Conservation (phyloP, 1,140 invertebrate genomes). For the Acromyrmex charruanus region DNA sequence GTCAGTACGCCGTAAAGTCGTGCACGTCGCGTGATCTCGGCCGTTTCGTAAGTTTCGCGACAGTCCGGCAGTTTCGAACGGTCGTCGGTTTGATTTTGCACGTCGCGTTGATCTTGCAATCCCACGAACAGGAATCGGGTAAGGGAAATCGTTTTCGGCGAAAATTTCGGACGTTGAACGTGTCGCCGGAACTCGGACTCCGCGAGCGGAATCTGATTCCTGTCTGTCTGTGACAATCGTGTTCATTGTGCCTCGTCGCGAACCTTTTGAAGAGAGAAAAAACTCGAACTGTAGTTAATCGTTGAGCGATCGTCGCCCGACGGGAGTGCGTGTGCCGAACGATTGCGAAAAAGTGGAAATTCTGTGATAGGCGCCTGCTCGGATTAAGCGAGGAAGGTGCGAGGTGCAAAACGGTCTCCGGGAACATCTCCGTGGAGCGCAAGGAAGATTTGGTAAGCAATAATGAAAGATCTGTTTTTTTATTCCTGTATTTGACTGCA, state of each 20-base stretch:
- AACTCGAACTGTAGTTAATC: conserved; percentile 6
- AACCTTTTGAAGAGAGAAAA: neutral
- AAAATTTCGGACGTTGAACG: neutral
- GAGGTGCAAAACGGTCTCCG: conserved; percentile 49
- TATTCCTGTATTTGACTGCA: too few relatives aligned
- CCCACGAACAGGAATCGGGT: too few relatives aligned
- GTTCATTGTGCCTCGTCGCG: conserved; percentile 51
- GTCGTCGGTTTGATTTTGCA: too few relatives aligned
- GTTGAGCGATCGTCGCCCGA: neutral
- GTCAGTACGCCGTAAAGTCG: conserved; percentile 2
- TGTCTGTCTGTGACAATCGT: conserved; percentile 46
- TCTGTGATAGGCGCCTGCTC: conserved; percentile 76
- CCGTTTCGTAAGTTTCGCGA: neutral
- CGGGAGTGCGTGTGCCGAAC: neutral
- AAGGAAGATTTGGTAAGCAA: conserved; percentile 74
- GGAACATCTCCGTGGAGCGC: conserved; percentile 18
- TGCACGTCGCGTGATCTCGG: neutral
- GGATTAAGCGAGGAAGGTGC: conserved; percentile 74
- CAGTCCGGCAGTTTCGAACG: neutral
- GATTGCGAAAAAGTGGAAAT: conserved; percentile 42
- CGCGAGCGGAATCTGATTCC: neutral
- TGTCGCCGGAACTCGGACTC: neutral
- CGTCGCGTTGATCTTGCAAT: too few relatives aligned
- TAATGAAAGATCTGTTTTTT: too few relatives aligned
- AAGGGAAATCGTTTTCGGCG: neutral